Base-by-base conservation (phyloP, 2,113 vertebrate species). In the Phylloscopus trochilus region DNA sequence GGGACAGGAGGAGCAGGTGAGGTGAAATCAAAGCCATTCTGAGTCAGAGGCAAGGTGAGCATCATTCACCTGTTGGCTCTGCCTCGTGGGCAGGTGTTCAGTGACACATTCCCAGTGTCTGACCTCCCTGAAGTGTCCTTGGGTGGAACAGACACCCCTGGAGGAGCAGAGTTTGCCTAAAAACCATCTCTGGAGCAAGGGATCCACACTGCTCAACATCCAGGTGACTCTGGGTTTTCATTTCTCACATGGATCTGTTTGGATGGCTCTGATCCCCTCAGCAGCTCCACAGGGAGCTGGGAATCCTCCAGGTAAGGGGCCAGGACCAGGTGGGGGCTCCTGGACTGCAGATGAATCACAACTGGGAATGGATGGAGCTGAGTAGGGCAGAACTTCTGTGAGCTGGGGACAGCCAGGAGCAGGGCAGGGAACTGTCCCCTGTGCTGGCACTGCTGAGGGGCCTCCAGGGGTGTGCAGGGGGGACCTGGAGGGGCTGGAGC, bases 261-360 rank as follows among this genome's bases (percentile, higher is more conserved):
- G 67, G 67, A 15, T 30, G 56, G 7, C 56, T 62, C 39, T 63
- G 68, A 44, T 30, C 37, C 80, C 67, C 31, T 2, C 37, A 43
- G 55, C 55, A 70, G 46, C 67, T 83, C 80, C 41, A 39, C 63
- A 26, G 52, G 78, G 27, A 21, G 10, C 67, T 19, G 37, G 37
- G 56, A 52, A 21, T 21, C 37, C 68, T 53, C 31, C 80, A 69
- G 64, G 43, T 11, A 2, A 59, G 35, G 52, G 52, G 23, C 52
- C 52, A 51, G 79, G 53, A 6, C 30, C 5, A 28, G 35, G 14
- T 19, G 55, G 35, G 64, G 23, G 12, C 64, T 70, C 35, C 55
- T 27, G 44, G 44, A 1, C 14, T 82, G 53, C 15, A 28, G 30
- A 44, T 10, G 10, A 26, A 31, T 31, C 16, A 0, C 2, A 1